phyloP scores from a whole-genome alignment of 2,888 invertebrate species.

The Chrysotoxum bicinctum region DNA sequence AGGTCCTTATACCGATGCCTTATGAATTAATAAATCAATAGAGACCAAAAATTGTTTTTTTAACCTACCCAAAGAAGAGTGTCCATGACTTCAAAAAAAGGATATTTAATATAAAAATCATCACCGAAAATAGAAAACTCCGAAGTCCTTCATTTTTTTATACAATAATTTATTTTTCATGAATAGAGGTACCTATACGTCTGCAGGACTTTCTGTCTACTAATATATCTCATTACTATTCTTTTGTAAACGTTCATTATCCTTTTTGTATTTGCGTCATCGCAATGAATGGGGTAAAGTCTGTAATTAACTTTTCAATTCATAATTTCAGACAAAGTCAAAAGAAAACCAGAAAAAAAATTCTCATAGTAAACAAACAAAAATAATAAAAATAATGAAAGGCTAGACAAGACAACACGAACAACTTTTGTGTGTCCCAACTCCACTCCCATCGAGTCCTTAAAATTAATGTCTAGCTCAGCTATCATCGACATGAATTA shows the following conservation, averaged over 20 bases:
- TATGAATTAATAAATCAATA: not conserved
- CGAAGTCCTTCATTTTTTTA: not conserved
- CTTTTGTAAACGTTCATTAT: conserved; percentile 10
- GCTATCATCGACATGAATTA: conserved; percentile 67
- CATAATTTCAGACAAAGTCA: conserved; percentile 25
- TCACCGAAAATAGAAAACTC: not conserved
- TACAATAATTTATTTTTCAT: conserved; percentile 5
- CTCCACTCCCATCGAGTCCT: not conserved
- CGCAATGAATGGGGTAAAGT: conserved; percentile 25
- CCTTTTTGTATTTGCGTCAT: conserved; percentile 18
- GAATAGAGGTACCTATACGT: not conserved
- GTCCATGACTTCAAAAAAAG: not conserved
- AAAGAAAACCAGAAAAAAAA: not conserved
- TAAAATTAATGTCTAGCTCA: conserved; percentile 42
- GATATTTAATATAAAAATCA: conserved; percentile 1
- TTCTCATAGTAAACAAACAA: conserved; percentile 26
- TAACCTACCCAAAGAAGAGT: not conserved
- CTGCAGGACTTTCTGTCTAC: not conserved
- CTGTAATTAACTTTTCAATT: conserved; percentile 58
- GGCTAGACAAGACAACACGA: conserved; percentile 19
- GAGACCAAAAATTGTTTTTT: not conserved
- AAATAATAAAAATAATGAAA: conserved; percentile 36
- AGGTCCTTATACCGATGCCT: not conserved
- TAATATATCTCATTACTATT: not conserved
- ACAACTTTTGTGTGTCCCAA: not conserved